These are phyloP conservation scores for Scotopteryx bipunctaria DNA, from an alignment of 2,888 invertebrate species.

Conservation along the genomic window DNA sequence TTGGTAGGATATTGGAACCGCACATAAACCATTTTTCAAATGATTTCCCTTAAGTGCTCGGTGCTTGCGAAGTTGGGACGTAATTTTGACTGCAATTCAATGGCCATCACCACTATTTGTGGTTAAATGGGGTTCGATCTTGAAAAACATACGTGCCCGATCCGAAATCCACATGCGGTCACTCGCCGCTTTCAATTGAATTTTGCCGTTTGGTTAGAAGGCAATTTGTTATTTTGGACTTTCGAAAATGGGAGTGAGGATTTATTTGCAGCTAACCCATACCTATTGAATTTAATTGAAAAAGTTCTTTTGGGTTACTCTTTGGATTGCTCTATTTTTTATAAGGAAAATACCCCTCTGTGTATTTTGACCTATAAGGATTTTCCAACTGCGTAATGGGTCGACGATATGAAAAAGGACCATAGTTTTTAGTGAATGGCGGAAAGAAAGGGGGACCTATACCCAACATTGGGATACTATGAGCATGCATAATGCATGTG, in stretches of 20 bases:
- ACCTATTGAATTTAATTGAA: constrained; percentile 1
- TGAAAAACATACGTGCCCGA: constrained; percentile 61
- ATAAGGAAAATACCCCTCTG: no score
- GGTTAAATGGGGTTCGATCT: constrained; percentile 62
- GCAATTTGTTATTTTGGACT: constrained; percentile 27
- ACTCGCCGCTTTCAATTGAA: constrained; percentile 48
- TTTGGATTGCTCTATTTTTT: no score
- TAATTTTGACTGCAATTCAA: constrained; percentile 50
- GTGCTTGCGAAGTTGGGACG: constrained; percentile 43
- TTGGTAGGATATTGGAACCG: no score
- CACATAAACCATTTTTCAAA: constrained; percentile 19
- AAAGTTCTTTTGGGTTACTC: background rate
- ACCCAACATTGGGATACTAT: no score
- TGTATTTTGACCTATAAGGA: no score
- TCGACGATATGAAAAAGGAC: no score
- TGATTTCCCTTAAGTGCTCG: constrained; percentile 27
- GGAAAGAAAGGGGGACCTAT: no score
- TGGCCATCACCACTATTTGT: constrained; percentile 58
- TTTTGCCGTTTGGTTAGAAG: constrained; percentile 38
- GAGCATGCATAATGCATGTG: no score
- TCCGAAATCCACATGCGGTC: constrained; percentile 48
- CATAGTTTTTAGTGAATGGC: no score
- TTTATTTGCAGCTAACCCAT: constrained; percentile 4
- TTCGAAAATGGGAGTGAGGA: constrained; percentile 13
- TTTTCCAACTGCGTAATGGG: no score